These are phyloP conservation scores for Semnornis frantzii DNA, from an alignment of 2,113 vertebrate species.

Conservation along the genomic window DNA sequence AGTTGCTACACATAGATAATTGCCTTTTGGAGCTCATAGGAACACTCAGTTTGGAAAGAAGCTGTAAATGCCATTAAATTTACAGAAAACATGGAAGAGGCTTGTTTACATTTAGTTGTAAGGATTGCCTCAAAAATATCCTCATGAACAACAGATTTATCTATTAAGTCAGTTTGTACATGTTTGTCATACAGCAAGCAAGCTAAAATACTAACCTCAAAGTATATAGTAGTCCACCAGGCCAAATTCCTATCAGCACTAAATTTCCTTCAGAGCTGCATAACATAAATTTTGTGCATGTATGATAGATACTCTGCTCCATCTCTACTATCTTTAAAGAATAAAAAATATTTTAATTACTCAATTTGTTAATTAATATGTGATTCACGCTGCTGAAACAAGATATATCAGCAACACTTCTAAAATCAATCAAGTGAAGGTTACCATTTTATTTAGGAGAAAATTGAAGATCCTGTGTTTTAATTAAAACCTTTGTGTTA, in stretches of 20 bases:
- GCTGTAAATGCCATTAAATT: not conserved
- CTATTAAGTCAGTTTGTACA: slow-evolving; percentile 39
- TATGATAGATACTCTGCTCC: slow-evolving; percentile 69
- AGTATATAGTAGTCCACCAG: slow-evolving; percentile 28
- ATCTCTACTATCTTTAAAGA: slow-evolving; percentile 72
- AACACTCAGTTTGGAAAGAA: not conserved
- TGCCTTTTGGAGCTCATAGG: not conserved
- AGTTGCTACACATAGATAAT: not conserved
- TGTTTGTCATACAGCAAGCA: slow-evolving; percentile 30
- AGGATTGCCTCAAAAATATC: slow-evolving; percentile 39
- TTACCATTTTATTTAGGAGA: slow-evolving; percentile 70
- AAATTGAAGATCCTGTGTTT: slow-evolving; percentile 52
- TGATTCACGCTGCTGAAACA: slow-evolving; percentile 27
- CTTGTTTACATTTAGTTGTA: not conserved
- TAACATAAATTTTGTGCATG: slow-evolving; percentile 55
- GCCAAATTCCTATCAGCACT: slow-evolving; percentile 56
- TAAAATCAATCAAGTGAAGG: slow-evolving; percentile 73
- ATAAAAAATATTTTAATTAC: slow-evolving; percentile 78
- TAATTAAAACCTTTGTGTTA: slow-evolving; percentile 42
- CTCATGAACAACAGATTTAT: slow-evolving; percentile 48
- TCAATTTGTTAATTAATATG: slow-evolving; percentile 70
- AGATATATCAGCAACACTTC: slow-evolving; percentile 62
- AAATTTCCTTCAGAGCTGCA: slow-evolving; percentile 60
- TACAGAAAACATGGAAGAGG: not conserved
- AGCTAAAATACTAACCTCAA: slow-evolving; percentile 62